Evolutionary conservation across 1,140 invertebrate genomes (phyloP).

Genomic region (Drosophila ogumai): DNA sequence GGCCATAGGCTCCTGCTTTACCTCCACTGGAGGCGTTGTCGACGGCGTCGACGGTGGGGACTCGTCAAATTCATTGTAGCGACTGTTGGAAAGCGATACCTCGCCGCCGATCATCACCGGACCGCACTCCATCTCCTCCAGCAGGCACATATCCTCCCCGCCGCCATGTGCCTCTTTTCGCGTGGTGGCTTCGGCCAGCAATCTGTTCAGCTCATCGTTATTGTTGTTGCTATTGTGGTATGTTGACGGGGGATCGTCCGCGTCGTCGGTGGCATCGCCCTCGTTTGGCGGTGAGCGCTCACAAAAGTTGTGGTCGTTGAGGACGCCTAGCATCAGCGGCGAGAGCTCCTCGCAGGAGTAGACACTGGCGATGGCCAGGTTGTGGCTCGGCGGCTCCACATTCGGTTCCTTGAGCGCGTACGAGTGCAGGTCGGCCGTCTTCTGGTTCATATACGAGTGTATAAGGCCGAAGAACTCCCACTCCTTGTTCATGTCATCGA

Average conservation of each 20-base stretch:
- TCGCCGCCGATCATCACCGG: slow-evolving; percentile 49
- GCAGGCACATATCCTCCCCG: slow-evolving; percentile 2
- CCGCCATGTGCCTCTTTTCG: not conserved
- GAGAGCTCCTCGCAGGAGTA: slow-evolving; percentile 40
- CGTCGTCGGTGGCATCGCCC: slow-evolving; percentile 12
- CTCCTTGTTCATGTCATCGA: slow-evolving; percentile 63
- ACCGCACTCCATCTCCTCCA: slow-evolving; percentile 41
- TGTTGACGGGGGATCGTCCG: slow-evolving; percentile 1
- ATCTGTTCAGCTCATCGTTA: slow-evolving; percentile 30
- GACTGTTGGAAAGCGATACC: slow-evolving; percentile 35
- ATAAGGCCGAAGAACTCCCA: slow-evolving; percentile 80
- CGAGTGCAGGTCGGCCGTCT: slow-evolving; percentile 76
- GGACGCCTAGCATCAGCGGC: slow-evolving; percentile 42
- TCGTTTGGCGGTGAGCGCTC: not conserved
- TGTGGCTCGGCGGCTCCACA: slow-evolving; percentile 23
- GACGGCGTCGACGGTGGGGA: not conserved
- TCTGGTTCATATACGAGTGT: slow-evolving; percentile 73
- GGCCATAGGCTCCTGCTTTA: not conserved
- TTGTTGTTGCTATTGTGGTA: not conserved
- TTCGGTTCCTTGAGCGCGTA: slow-evolving; percentile 77
- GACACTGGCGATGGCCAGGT: slow-evolving; percentile 49
- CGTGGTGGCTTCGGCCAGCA: slow-evolving; percentile 31
- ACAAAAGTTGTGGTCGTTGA: slow-evolving; percentile 61
- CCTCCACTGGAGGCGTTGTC: not conserved
- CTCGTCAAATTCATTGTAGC: slow-evolving; percentile 16